Conservation (phyloP, 2,113 vertebrate genomes). For the Emberiza fucata region DNA sequence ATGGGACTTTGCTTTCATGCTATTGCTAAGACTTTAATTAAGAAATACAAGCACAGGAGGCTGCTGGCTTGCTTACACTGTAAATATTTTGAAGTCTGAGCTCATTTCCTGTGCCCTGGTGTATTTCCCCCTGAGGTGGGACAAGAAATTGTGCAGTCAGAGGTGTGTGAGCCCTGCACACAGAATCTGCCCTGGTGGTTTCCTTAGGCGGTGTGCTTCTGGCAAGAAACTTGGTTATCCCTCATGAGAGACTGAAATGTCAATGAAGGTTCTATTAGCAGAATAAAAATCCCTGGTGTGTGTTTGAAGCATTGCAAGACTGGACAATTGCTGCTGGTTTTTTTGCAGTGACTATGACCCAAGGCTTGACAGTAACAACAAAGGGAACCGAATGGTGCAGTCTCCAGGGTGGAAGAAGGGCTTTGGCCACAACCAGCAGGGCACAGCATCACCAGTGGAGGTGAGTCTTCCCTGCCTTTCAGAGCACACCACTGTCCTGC, state of each 20-base stretch:
- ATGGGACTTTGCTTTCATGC: background rate
- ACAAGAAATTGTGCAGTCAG: background rate
- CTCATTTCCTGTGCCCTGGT: background rate
- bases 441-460: conserved; percentile 69
- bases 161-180: background rate
- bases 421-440: conserved; percentile 71
- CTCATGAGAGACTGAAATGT: background rate
- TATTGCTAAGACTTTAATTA: background rate
- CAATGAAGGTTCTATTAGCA: background rate
- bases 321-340: background rate
- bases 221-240: background rate
- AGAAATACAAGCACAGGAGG: background rate
- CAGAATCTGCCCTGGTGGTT: background rate
- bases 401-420: conserved; percentile 73
- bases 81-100: conserved; percentile 30
- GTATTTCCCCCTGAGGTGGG: background rate
- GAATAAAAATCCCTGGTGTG: background rate
- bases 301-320: background rate
- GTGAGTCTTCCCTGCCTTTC: conserved; percentile 51
- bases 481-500: background rate
- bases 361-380: conserved; percentile 67
- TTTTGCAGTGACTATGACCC: conserved; percentile 71
- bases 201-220: background rate
- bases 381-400: conserved; percentile 71
- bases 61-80: background rate